phyloP scores from a whole-genome alignment of 2,113 vertebrate genomes.

The Otolemur garnettii region DNA sequence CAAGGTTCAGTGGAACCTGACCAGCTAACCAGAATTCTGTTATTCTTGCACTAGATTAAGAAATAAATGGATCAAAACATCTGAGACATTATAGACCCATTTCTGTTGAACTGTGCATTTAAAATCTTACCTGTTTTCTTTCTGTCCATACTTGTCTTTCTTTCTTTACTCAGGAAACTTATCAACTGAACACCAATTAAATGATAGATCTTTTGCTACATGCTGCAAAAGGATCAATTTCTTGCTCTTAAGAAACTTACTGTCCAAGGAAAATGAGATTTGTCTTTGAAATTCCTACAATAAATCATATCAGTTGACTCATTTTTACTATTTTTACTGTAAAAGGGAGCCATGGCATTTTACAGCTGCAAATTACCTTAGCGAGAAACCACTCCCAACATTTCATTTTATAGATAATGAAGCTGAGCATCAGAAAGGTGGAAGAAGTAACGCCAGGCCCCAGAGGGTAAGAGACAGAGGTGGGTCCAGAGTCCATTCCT shows the following conservation, averaged over 20 bases:
- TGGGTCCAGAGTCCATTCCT: not conserved
- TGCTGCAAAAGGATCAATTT: not conserved
- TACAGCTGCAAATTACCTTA: not conserved
- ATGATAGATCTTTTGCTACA: not conserved
- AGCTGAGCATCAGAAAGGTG: not conserved
- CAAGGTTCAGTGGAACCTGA: not conserved
- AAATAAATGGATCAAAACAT: not conserved
- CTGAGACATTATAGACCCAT: not conserved
- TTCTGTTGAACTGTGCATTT: not conserved
- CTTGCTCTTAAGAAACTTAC: slow-evolving; percentile 45
- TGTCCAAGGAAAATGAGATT: not conserved
- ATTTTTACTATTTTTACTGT: not conserved
- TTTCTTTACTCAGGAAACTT: slow-evolving; percentile 7
- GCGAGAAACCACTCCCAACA: not conserved
- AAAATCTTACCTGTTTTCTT: not conserved
- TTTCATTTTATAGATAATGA: slow-evolving; percentile 3
- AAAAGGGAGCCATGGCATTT: not conserved
- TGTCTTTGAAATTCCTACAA: not conserved
- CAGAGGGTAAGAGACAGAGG: not conserved
- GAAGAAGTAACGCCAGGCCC: not conserved
- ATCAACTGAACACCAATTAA: not conserved
- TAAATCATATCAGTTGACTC: not conserved
- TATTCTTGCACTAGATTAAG: slow-evolving; percentile 34
- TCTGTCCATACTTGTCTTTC: not conserved
- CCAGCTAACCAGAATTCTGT: slow-evolving; percentile 31